Percentiles rank a stretch among this genome's conserved stretches.
Conservation (phyloP, 2,888 invertebrate genomes). For the Carcina quercana region DNA sequence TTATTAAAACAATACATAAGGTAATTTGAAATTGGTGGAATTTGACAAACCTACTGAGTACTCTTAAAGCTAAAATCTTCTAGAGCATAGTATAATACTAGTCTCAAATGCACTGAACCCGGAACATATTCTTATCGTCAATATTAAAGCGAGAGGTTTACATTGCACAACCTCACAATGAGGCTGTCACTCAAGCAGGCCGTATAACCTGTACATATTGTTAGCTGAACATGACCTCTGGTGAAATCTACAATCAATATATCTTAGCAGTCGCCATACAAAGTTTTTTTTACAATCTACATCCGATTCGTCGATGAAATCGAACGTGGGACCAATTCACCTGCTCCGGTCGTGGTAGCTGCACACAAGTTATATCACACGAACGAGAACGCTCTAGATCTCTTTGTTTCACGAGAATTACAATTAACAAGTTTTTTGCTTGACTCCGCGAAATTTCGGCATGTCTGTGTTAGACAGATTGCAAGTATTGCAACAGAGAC, state of each 20-base stretch:
- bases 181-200: constrained; percentile 22
- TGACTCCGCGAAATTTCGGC: constrained; percentile 25
- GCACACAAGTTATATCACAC: constrained; percentile 38
- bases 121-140: no score
- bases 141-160: no score
- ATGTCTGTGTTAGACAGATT: no score
- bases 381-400: constrained; percentile 38
- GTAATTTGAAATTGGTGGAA: no score
- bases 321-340: constrained; percentile 66
- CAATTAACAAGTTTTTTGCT: constrained; percentile 39
- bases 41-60: no score
- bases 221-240: no score
- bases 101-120: no score
- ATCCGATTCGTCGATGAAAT: constrained; percentile 40
- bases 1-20: no score
- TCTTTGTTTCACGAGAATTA: constrained; percentile 23
- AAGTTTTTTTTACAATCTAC: constrained; percentile 30
- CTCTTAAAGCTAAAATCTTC: no score
- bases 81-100: no score
- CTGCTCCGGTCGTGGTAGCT: constrained; percentile 39
- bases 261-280: no score
- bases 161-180: constrained; percentile 25
- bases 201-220: constrained; percentile 25
- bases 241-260: no score
- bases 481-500: constrained; percentile 7